Percentiles rank a stretch among this genome's conserved stretches.
Conservation (phyloP, 1,140 invertebrate genomes). For the Drosophila lacteicornis region DNA sequence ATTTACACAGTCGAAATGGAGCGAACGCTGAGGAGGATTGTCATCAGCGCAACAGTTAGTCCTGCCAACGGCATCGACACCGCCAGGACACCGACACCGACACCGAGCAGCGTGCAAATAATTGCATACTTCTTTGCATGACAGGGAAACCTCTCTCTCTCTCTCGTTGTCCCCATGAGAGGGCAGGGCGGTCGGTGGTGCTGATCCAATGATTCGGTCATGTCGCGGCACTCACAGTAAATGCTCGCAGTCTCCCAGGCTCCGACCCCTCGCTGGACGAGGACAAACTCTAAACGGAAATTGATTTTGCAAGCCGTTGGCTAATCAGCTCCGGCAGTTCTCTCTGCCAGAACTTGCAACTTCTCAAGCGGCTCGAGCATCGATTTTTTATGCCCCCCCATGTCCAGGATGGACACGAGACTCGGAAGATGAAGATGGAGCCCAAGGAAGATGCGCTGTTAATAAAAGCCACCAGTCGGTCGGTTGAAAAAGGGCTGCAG, state of each 20-base stretch:
- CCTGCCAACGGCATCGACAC: background rate
- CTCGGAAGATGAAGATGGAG: background rate
- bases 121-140: conserved; percentile 66
- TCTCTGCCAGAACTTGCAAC: conserved; percentile 23
- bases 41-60: conserved; percentile 57
- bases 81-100: background rate
- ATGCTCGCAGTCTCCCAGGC: conserved; percentile 33
- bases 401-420: background rate
- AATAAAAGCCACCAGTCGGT: conserved; percentile 22
- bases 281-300: conserved; percentile 66
- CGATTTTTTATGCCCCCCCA: conserved; percentile 30
- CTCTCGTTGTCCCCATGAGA: background rate
- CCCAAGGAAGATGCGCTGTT: conserved; percentile 24
- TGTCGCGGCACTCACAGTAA: conserved; percentile 67
- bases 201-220: conserved; percentile 27
- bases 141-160: conserved; percentile 2
- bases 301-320: conserved; percentile 74
- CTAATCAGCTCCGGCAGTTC: conserved; percentile 52
- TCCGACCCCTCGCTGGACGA: background rate
- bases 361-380: conserved; percentile 30
- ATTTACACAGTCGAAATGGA: conserved; percentile 42
- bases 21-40: conserved; percentile 10
- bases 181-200: background rate
- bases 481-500: background rate
- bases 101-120: conserved; percentile 60